A percentile compares a stretch with the other conserved stretches of the same genome.
Evolutionary conservation across 2,888 invertebrate genomes (phyloP).

Genomic region (Siphlonurus alternatus): DNA sequence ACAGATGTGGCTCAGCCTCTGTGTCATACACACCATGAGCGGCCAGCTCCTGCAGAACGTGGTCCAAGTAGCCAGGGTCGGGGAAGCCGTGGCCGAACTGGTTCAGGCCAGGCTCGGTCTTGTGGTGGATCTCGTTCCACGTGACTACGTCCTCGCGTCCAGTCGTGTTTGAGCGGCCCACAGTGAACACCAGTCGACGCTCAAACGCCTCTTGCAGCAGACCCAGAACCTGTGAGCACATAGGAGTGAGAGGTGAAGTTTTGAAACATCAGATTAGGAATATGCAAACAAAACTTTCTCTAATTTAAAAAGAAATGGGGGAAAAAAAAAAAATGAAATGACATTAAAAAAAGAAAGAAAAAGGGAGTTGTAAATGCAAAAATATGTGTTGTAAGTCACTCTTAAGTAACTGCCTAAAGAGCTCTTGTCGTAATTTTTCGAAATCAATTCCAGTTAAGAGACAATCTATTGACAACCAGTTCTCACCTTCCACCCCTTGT

Average conservation of each 20-base stretch:
- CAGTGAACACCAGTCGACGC: slow-evolving; percentile 64
- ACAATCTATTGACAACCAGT: neutral
- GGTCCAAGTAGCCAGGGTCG: slow-evolving; percentile 56
- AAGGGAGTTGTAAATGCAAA: neutral
- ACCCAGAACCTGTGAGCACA: slow-evolving; percentile 39
- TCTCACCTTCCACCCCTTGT: slow-evolving; percentile 49
- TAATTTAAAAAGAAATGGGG: neutral
- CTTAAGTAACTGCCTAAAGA: slow-evolving; percentile 13
- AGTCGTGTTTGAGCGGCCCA: slow-evolving; percentile 75
- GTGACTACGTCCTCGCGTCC: slow-evolving; percentile 81
- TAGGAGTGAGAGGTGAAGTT: too few species aligned
- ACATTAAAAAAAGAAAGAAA: neutral
- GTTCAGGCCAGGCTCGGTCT: slow-evolving; percentile 45
- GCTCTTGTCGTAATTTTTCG: neutral
- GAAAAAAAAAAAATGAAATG: neutral
- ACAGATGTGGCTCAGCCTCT: neutral
- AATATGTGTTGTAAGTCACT: neutral
- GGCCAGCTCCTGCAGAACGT: slow-evolving; percentile 39
- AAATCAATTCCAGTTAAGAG: neutral
- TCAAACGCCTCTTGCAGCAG: slow-evolving; percentile 70
- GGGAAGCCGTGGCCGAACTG: slow-evolving; percentile 48
- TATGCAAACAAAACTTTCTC: neutral
- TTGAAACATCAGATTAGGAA: neutral
- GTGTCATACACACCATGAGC: slow-evolving; percentile 31
- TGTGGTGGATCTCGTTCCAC: slow-evolving; percentile 83